Conservation (phyloP, 2,888 invertebrate species). For the Nesidiocoris tenuis region DNA sequence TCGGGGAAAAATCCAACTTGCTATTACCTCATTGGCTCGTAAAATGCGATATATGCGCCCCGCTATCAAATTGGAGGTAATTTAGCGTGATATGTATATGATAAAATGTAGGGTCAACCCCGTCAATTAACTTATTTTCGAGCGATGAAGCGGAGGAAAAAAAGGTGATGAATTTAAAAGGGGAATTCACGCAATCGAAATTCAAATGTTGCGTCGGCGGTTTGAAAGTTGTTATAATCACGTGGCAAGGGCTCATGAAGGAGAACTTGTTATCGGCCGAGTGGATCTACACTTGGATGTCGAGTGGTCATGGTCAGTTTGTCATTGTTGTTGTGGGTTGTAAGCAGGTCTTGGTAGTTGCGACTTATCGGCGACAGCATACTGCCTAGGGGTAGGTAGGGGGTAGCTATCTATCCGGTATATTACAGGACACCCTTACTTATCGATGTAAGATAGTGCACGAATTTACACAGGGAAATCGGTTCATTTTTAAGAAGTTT, state of each 20-base stretch:
- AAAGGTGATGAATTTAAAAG: neutral
- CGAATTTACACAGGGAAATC: too few species aligned
- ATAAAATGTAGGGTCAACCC: neutral
- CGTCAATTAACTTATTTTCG: neutral
- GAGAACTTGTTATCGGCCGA: neutral
- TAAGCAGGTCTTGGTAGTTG: too few species aligned
- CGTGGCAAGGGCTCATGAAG: neutral
- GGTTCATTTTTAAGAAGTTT: too few species aligned
- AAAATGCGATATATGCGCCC: neutral
- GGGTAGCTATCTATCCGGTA: too few species aligned
- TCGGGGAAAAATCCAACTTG: neutral
- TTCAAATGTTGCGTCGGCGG: neutral
- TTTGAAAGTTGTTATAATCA: neutral
- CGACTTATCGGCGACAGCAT: too few species aligned
- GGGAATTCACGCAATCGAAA: slow-evolving; percentile 5
- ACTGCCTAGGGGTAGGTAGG: too few species aligned
- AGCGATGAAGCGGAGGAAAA: neutral
- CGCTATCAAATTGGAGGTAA: neutral
- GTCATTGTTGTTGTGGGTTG: too few species aligned
- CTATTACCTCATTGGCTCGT: neutral
- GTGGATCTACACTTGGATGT: neutral
- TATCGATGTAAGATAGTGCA: too few species aligned
- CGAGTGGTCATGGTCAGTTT: neutral
- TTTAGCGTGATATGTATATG: neutral
- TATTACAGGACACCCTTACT: too few species aligned